Evolutionary conservation across 2,888 invertebrate species (phyloP).

Genomic region (Tanypteryx hageni): DNA sequence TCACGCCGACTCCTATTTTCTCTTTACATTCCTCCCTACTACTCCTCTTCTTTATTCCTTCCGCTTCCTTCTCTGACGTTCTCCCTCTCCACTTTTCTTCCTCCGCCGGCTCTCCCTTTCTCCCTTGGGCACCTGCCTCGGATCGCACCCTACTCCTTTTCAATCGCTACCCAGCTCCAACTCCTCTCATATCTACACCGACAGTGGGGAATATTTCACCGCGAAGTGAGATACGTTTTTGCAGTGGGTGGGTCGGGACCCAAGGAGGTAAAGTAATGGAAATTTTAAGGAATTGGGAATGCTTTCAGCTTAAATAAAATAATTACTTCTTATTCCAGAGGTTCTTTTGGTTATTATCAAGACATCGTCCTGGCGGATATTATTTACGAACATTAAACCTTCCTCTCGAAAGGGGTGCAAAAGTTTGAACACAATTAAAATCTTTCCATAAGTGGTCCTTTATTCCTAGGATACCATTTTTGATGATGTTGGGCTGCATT

Average conservation of each 20-base stretch:
- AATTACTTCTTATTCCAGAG: neutral
- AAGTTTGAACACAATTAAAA: too few species aligned
- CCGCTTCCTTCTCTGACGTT: too few species aligned
- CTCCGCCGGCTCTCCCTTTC: neutral
- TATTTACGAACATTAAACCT: neutral
- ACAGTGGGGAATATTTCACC: conserved; percentile 26
- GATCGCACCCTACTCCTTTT: neutral
- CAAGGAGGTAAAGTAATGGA: neutral
- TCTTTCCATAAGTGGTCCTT: too few species aligned
- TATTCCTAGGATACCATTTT: too few species aligned
- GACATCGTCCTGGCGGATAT: neutral
- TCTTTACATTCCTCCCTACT: too few species aligned
- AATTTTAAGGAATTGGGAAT: neutral
- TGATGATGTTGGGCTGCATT: too few species aligned
- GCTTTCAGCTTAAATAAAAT: conserved; percentile 12
- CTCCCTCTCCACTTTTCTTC: too few species aligned
- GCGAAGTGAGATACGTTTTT: neutral
- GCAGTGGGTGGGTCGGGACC: neutral
- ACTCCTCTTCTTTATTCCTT: too few species aligned
- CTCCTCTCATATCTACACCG: conserved; percentile 13
- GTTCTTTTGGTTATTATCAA: neutral
- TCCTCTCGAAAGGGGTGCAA: too few species aligned
- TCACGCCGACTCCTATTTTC: too few species aligned
- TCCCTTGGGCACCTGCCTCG: neutral
- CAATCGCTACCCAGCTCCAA: conserved; percentile 17